Evolutionary conservation across 2,113 vertebrate genomes (phyloP).

Genomic region (Beaufortia kweichowensis): DNA sequence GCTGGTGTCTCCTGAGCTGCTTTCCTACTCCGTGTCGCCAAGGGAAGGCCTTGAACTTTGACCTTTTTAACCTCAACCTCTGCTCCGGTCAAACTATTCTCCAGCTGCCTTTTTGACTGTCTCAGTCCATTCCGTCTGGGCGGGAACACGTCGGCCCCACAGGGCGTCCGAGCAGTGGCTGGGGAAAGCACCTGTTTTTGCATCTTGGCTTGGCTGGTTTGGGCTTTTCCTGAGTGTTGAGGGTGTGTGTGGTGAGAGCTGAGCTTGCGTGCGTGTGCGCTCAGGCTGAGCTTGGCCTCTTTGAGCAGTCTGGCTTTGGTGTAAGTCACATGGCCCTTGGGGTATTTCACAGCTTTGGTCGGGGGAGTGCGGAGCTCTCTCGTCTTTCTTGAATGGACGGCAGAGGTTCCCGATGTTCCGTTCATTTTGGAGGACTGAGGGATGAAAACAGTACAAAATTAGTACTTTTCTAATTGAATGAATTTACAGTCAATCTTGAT

Average conservation of each 20-base stretch:
- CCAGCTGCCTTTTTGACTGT: slow-evolving; percentile 85
- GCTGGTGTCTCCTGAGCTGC: slow-evolving; percentile 58
- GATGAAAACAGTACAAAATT: neutral
- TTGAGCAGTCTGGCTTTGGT: slow-evolving; percentile 94
- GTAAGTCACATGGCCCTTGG: slow-evolving; percentile 90
- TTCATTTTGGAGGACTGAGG: slow-evolving; percentile 82
- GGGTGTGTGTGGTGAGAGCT: slow-evolving; percentile 74
- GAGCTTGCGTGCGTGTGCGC: slow-evolving; percentile 81
- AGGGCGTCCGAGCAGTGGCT: slow-evolving; percentile 76
- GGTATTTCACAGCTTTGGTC: slow-evolving; percentile 91
- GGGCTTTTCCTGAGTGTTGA: slow-evolving; percentile 88
- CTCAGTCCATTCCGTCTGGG: slow-evolving; percentile 84
- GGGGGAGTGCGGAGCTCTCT: slow-evolving; percentile 83
- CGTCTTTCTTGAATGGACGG: slow-evolving; percentile 83
- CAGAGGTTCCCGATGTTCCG: slow-evolving; percentile 79
- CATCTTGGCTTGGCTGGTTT: slow-evolving; percentile 91
- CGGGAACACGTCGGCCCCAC: slow-evolving; percentile 78
- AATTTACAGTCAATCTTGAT: no score
- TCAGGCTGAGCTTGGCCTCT: slow-evolving; percentile 87
- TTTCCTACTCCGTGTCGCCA: slow-evolving; percentile 73
- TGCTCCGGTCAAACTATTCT: slow-evolving; percentile 49
- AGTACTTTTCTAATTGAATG: neutral
- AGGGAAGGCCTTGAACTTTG: slow-evolving; percentile 51
- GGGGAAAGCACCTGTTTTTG: slow-evolving; percentile 87
- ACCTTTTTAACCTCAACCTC: slow-evolving; percentile 49